These are phyloP conservation scores for Rhodinocichla rosea DNA, from an alignment of 2,113 vertebrate species.

Conservation along the genomic window DNA sequence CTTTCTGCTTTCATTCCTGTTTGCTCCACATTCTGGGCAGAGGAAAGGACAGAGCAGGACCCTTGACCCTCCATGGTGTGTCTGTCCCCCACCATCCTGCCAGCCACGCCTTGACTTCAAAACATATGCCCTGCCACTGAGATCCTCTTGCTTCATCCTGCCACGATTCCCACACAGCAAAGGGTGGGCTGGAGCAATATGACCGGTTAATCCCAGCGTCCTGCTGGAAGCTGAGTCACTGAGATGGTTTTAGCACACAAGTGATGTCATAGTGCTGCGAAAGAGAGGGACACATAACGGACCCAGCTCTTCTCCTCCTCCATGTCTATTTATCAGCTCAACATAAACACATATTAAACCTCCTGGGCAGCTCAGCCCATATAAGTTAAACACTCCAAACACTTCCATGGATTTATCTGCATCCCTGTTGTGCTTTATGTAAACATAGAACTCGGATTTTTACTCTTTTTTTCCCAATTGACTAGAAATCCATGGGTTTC, in stretches of 20 bases:
- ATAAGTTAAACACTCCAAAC: neutral
- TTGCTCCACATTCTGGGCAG: neutral
- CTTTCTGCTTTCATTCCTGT: neutral
- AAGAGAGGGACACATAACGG: neutral
- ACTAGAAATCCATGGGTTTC: neutral
- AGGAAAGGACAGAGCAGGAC: neutral
- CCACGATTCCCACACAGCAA: neutral
- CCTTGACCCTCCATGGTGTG: rapidly evolving
- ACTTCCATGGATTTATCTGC: neutral
- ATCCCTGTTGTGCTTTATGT: neutral
- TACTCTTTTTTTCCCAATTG: neutral
- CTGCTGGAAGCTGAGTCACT: constrained; percentile 26
- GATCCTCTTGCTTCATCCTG: neutral
- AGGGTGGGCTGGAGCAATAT: neutral
- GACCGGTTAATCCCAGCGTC: neutral
- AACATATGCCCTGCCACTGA: neutral
- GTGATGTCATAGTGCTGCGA: neutral
- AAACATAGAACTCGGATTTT: neutral
- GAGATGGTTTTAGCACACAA: neutral
- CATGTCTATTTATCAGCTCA: neutral
- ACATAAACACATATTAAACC: neutral
- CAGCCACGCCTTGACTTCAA: neutral
- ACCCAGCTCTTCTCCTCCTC: neutral
- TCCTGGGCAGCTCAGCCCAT: neutral
- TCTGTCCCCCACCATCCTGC: rapidly evolving